Evolutionary conservation across 1,140 invertebrate genomes (phyloP), one percentile per base, ranked within the genome.

Genomic region (Reticulitermes speratus): DNA sequence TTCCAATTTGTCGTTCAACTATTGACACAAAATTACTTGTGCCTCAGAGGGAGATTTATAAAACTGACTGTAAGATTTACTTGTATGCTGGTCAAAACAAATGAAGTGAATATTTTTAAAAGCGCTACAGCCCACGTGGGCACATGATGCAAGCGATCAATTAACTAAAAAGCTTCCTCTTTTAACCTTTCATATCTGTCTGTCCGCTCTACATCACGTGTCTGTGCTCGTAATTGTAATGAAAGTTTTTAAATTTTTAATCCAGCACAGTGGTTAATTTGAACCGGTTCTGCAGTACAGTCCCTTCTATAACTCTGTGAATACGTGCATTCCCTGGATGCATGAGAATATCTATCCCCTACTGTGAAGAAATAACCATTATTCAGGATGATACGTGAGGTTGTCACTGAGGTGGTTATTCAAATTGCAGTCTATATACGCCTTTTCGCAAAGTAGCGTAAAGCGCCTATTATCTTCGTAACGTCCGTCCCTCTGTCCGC

Each of bases 101-200:
- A 75, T 75, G 25, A 75, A 75, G 65, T 30, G 25, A 75, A 75
- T 75, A 75, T 75, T 75, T 75, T 7, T 30, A 30, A 75, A 75
- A 75, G 65, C 65, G 65, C n/a, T 8, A 25, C 9, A 55, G 30
- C 65, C n/a, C 65, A 75, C n/a, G 65, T 30, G 65, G n/a, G 6
- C 65, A 30, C 65, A 25, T 75, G 65, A 75, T 14, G 25, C 65
- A 75, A 25, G 65, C 65, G 16, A 75, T 75, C 65, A 75, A 75
- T 75, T 75, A 75, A 75, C 65, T 75, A 75, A 75, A 75, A 75
- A 75, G 65, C 65, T 75, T 75, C 65, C 65, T n/a, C 59, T 65
- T 65, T 65, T 65, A 65, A 65, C 59, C 59, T 65, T 65, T 14
- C 7, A 75, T 30, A 75, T 30, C 65, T 75, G 12, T 75, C n/a